phyloP scores from a whole-genome alignment of 2,113 vertebrate species.

The Diadophis punctatus region DNA sequence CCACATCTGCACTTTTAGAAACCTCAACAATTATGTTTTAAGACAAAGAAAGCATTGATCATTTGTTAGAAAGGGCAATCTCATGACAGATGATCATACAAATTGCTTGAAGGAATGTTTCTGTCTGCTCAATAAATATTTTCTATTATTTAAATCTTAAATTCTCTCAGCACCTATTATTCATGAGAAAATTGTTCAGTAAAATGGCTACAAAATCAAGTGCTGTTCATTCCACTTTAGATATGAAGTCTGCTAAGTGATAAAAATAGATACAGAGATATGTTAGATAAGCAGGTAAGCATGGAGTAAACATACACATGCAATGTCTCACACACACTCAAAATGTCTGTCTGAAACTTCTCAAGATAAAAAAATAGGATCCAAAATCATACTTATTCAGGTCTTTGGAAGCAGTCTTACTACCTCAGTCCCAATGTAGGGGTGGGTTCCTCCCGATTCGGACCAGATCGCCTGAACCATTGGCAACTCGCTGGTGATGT shows the following conservation, averaged over 20 bases:
- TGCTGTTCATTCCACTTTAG: conserved; percentile 8
- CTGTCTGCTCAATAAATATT: conserved; percentile 42
- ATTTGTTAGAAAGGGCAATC: conserved; percentile 34
- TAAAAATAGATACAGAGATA: background rate
- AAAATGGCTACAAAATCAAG: conserved; percentile 9
- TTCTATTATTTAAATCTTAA: conserved; percentile 30
- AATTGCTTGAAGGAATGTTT: conserved; percentile 46
- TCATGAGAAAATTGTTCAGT: conserved; percentile 28
- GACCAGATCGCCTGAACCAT: too few relatives aligned
- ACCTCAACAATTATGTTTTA: background rate
- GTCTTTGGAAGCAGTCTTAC: background rate
- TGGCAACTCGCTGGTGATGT: too few relatives aligned
- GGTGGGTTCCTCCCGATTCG: too few relatives aligned
- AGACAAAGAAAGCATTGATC: conserved; percentile 51
- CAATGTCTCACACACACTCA: background rate
- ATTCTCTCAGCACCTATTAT: background rate
- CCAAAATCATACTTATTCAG: background rate
- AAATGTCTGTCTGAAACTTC: background rate
- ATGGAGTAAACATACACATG: background rate
- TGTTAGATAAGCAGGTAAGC: background rate
- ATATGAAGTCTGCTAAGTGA: background rate
- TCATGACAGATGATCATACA: conserved; percentile 45
- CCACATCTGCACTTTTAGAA: background rate
- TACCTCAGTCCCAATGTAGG: background rate
- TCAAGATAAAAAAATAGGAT: background rate